Evolutionary conservation across 2,888 invertebrate species (phyloP).

Genomic region (Sepioteuthis lessoniana): DNA sequence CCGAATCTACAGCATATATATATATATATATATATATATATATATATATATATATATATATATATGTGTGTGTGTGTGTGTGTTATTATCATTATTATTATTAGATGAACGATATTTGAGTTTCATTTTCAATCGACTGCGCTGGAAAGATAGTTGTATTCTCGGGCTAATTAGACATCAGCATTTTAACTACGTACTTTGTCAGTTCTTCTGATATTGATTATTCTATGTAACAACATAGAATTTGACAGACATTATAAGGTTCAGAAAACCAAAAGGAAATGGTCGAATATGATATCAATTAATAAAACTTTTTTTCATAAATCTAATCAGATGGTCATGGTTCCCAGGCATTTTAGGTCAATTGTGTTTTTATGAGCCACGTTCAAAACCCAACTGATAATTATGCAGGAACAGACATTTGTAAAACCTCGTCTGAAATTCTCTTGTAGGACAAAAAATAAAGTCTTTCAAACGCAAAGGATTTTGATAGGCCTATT

Average conservation of each 20-base stretch:
- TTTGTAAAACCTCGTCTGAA: background rate
- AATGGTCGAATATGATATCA: background rate
- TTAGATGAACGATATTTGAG: no score
- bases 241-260: background rate
- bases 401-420: background rate
- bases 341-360: background rate
- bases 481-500: background rate
- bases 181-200: background rate
- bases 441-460: background rate
- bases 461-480: background rate
- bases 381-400: background rate
- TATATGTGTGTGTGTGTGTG: background rate
- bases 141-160: background rate
- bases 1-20: background rate
- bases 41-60: slow-evolving; percentile 40
- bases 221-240: background rate
- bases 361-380: background rate
- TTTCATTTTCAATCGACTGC: no score
- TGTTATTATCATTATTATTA: background rate
- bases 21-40: slow-evolving; percentile 42
- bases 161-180: background rate
- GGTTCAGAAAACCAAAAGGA: background rate
- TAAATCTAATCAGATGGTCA: background rate
- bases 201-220: background rate
- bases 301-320: background rate